Evolutionary conservation across 2,113 vertebrate species (phyloP).

Genomic region (Uria lomvia): DNA sequence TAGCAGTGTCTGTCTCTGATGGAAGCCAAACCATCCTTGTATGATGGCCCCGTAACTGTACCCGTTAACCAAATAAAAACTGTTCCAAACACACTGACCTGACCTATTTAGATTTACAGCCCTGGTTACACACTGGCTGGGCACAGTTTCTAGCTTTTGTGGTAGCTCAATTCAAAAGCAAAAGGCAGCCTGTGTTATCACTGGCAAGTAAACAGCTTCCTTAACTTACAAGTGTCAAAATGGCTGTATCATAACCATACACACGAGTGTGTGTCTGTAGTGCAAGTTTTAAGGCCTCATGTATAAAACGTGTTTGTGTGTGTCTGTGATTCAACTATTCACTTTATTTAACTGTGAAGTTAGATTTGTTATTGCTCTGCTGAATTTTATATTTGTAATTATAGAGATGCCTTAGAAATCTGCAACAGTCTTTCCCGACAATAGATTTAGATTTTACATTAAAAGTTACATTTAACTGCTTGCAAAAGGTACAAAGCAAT

Average conservation of each 20-base stretch:
- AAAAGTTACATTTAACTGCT: neutral
- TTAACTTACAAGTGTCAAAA: neutral
- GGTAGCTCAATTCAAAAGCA: neutral
- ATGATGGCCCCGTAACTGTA: neutral
- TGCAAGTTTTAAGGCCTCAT: neutral
- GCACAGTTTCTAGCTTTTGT: neutral
- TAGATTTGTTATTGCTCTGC: neutral
- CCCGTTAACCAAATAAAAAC: neutral
- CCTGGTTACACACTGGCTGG: neutral
- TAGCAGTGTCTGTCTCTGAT: neutral
- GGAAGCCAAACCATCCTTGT: neutral
- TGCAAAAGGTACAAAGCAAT: neutral
- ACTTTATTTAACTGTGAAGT: neutral
- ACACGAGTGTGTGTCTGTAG: neutral
- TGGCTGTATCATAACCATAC: neutral
- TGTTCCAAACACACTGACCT: neutral
- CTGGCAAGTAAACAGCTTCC: neutral
- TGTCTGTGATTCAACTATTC: neutral
- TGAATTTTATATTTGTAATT: neutral
- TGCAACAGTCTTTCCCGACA: neutral
- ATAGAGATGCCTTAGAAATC: neutral
- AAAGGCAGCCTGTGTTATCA: neutral
- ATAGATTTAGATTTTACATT: neutral
- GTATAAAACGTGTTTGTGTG: neutral
- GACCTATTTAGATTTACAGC: neutral